Evolutionary conservation across 2,888 invertebrate genomes (phyloP), one percentile per base, ranked within the genome.

Genomic region (Syrista parreyssii): DNA sequence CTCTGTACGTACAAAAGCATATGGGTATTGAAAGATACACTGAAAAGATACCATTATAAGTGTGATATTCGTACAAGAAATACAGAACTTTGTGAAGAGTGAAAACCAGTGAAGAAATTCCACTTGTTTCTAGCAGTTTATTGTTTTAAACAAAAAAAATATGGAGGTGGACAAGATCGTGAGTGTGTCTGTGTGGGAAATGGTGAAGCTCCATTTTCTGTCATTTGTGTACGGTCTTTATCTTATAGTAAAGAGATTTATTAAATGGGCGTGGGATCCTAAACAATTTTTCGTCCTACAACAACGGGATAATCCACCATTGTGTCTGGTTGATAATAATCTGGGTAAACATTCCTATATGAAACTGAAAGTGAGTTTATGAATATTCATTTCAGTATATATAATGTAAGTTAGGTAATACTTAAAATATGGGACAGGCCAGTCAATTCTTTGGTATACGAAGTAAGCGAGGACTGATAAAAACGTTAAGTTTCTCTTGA

Each of bases 311-410:
- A 93, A 93, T 82, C 94, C 95, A 30, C 95, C 95, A 1, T 84
- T 92, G 32, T 94, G 94, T 87, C 91, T 95, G 35, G 92, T 94
- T 12, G 94, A 94, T 85, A 92, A 93, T 32, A 91, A 92, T 55
- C 89, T 94, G 73, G 95, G 95, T 40, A 92, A 92, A 84, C 95
- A 95, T 89, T 94, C 94, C 74, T 94, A 94, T 85, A 92, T 95
- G 73, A 94, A 95, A 89, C 90, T 95, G 73, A 94, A 94, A 93
- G 95, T 94, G 90, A 91, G 91, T 55, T 55, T 55, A 23, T 55
- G 23, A 55, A 55, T 55, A 55, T 55, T 55, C 9, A 89, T 55
- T 55, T 55, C 2, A 23, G 23, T 23, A 23, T 23, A 9, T 23
- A 55, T 2, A 55, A 55, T 55, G 23, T 2, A 55, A 55, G 55